Percentiles rank a stretch among this genome's conserved stretches.
Evolutionary conservation across 2,888 invertebrate species (phyloP).

Genomic region (Parnassius apollo): DNA sequence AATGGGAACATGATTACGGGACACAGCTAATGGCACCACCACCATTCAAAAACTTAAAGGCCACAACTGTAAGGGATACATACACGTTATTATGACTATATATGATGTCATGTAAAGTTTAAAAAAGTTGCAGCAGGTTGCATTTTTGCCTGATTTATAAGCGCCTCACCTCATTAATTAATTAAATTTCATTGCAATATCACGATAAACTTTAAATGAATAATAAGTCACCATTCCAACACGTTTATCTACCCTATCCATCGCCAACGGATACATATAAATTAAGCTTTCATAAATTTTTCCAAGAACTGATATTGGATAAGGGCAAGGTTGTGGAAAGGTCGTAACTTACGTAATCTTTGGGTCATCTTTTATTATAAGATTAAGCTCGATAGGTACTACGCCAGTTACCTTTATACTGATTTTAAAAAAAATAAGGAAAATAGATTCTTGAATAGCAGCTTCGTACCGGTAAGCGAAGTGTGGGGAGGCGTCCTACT

Average conservation of each 20-base stretch:
- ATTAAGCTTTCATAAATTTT: constrained; percentile 29
- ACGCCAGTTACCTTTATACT: too few species aligned
- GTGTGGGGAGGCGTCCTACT: too few species aligned
- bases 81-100: too few species aligned
- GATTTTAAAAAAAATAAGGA: too few species aligned
- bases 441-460: too few species aligned
- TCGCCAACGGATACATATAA: constrained; percentile 25
- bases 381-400: too few species aligned
- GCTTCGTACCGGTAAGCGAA: too few species aligned
- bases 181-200: not conserved
- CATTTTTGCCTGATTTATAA: not conserved
- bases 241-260: constrained; percentile 27
- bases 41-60: too few species aligned
- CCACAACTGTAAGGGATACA: too few species aligned
- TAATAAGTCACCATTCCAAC: constrained; percentile 29
- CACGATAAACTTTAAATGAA: constrained; percentile 21
- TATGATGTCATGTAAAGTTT: too few species aligned
- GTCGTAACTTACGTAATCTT: constrained; percentile 16
- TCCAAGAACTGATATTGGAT: constrained; percentile 25
- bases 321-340: constrained; percentile 27
- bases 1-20: too few species aligned
- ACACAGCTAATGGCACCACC: too few species aligned
- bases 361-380: constrained; percentile 13
- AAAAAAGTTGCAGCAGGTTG: not conserved
- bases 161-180: not conserved